These are phyloP conservation scores for Andricus quercusramuli DNA, from an alignment of 2,888 invertebrate genomes.

Conservation along the genomic window DNA sequence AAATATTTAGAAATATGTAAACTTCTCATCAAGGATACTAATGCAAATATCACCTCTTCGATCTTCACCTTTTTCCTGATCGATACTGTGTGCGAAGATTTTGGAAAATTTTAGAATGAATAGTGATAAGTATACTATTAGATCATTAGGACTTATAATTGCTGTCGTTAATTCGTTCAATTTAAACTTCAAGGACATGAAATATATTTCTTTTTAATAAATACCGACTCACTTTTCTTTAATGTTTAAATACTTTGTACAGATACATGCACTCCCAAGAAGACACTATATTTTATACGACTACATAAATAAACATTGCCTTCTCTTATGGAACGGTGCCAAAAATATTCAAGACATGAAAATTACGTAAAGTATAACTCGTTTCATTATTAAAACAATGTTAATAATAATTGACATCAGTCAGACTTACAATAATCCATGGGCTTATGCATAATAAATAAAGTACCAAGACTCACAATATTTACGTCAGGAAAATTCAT, in stretches of 20 bases:
- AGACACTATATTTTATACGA: no score
- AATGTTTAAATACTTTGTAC: no score
- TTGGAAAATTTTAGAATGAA: neutral
- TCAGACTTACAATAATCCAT: neutral
- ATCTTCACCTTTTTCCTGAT: neutral
- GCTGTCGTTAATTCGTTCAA: neutral
- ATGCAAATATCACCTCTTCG: neutral
- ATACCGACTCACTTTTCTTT: neutral
- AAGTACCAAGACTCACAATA: neutral
- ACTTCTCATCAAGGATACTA: neutral
- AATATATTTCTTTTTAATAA: neutral
- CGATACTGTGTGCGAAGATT: neutral
- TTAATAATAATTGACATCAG: constrained; percentile 3
- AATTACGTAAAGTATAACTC: neutral
- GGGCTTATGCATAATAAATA: neutral
- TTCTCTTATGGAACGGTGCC: neutral
- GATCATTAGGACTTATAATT: neutral
- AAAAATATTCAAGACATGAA: neutral
- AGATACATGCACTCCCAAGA: no score
- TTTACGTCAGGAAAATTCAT: neutral
- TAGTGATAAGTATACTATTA: neutral
- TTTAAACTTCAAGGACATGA: neutral
- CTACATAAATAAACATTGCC: neutral
- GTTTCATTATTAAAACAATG: constrained; percentile 1
- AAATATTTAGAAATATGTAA: neutral